Evolutionary conservation across 92 coral and sea anemone genomes (phyloP).

Genomic region (Diadumene lineata): DNA sequence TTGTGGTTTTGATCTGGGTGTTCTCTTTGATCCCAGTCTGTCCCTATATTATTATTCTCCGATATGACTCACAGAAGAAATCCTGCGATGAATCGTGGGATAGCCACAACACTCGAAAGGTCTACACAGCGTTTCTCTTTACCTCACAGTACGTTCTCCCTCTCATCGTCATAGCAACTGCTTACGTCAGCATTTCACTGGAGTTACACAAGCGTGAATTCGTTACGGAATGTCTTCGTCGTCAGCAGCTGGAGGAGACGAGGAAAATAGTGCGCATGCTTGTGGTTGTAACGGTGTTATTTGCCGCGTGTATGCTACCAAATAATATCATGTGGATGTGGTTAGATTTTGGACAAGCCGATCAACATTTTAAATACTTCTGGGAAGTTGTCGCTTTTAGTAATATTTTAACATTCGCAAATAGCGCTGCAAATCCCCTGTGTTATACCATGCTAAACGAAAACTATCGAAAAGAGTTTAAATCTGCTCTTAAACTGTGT

Average conservation of each 20-base stretch:
- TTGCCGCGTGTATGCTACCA: constrained; percentile 85
- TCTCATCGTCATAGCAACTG: constrained; percentile 58
- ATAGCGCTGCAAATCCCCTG: constrained; percentile 90
- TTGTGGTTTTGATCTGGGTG: constrained; percentile 63
- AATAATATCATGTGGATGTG: constrained; percentile 95
- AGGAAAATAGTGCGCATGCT: constrained; percentile 91
- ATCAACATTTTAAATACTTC: constrained; percentile 55
- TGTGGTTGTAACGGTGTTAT: constrained; percentile 79
- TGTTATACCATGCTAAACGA: constrained; percentile 89
- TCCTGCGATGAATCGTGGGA: constrained; percentile 81
- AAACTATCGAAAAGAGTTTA: constrained; percentile 82
- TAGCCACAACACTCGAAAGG: constrained; percentile 46
- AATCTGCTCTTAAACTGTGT: constrained; percentile 11
- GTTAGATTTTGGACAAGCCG: constrained; percentile 86
- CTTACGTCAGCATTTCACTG: constrained; percentile 71
- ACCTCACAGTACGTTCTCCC: constrained; percentile 81
- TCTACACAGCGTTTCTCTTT: constrained; percentile 72
- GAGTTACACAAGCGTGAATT: constrained; percentile 70
- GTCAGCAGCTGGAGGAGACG: constrained; percentile 75
- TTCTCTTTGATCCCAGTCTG: constrained; percentile 53
- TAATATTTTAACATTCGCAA: constrained; percentile 76
- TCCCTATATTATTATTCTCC: constrained; percentile 63
- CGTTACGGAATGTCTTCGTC: constrained; percentile 55
- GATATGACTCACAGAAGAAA: constrained; percentile 17
- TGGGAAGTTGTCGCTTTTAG: constrained; percentile 71